Base-by-base conservation (phyloP, 2,113 vertebrate species). In the Nothocercus julius region DNA sequence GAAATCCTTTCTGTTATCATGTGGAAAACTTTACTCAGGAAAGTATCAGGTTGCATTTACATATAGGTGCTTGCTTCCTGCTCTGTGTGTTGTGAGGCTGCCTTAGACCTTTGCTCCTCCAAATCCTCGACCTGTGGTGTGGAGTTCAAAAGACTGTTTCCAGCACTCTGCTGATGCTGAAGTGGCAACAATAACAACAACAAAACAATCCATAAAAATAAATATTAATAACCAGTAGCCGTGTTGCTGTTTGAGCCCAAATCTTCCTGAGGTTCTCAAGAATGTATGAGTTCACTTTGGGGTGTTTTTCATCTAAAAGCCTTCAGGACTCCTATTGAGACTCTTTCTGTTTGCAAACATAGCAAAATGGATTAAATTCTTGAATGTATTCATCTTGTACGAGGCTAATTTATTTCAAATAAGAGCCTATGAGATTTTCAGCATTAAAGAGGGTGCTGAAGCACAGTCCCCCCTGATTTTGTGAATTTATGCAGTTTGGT, bases 201-300 rank as follows among this genome's bases (percentile, higher is more conserved):
- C 32, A 64, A 30, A 11, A 56, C 44, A 49, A 58, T 58, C 28
- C 28, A 32, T 58, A 32, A 58, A 32, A 58, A 32, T 91, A 85
- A 80, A 74, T 85, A 70, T 85, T 80, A 89, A 30, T 81, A 78
- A 78, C 17, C 38, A 2, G 16, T n/a, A 74, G 82, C 4, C n/a
- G 44, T 2, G 2, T 82, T 86, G 45, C 6, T 18, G 30, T 61
- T 32, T 77, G 45, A 89, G n/a, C 32, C 59, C 77, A n/a, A 84
- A 67, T 24, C 12, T 40, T 86, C 70, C 38, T 53, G 66, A 72
- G 49, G 14, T 15, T 92, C 68, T 45, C n/a, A 8, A 11, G 58
- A 69, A 13, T 16, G 12, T 0, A 0, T 1, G 0, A 11, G 30
- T 75, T 75, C 20, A 11, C 21, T 36, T 77, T 34, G 62, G 47